Conservation (phyloP, 2,113 vertebrate genomes). For the Pygoscelis antarcticus region DNA sequence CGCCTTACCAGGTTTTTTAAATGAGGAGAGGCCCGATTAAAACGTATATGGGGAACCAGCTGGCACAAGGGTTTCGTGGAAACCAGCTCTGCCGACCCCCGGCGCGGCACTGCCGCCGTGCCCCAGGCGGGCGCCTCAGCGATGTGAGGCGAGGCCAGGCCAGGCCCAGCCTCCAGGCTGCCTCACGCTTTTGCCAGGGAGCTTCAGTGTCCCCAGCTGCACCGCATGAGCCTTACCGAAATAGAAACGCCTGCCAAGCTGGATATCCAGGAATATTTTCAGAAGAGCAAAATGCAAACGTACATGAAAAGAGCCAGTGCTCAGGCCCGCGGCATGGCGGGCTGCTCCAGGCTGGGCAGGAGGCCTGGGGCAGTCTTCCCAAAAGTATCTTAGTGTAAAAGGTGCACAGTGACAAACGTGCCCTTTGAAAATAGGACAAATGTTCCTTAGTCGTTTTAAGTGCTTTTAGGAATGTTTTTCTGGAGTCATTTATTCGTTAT, state of each 20-base stretch:
- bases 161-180: accelerated
- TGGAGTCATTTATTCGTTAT: neutral
- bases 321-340: accelerated
- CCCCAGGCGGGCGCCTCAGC: accelerated
- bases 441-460: neutral
- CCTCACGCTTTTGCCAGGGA: neutral
- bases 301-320: neutral
- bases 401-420: neutral
- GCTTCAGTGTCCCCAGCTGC: neutral
- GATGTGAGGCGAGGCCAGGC: too few relatives aligned
- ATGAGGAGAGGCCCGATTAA: accelerated
- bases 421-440: neutral
- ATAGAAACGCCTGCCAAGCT: neutral
- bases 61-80: accelerated
- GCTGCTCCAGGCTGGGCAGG: neutral
- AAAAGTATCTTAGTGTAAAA: neutral
- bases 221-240: accelerated
- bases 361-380: neutral
- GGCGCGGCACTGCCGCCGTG: accelerated
- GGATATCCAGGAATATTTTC: neutral
- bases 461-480: neutral
- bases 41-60: accelerated
- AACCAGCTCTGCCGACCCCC: too few relatives aligned
- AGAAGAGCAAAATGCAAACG: neutral
- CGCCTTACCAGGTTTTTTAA: accelerated